Percentiles rank a stretch among this genome's conserved stretches.
These are phyloP conservation scores for Pardosa pseudoannulata DNA, from an alignment of 2,888 invertebrate genomes.

Conservation along the genomic window DNA sequence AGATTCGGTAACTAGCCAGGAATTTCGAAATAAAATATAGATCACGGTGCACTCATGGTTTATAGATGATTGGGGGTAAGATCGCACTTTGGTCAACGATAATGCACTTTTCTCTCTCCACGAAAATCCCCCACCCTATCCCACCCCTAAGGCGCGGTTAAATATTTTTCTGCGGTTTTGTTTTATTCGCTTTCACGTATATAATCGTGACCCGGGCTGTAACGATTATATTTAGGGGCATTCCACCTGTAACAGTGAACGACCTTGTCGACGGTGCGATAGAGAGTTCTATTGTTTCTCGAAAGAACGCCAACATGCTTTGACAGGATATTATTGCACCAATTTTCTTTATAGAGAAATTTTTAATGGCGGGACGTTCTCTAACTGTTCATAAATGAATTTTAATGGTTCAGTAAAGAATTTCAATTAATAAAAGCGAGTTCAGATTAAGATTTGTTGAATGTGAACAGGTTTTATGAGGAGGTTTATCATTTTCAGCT, in stretches of 20 bases:
- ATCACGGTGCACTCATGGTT: conserved; percentile 36
- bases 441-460: too few relatives aligned
- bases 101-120: conserved; percentile 14
- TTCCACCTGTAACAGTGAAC: conserved; percentile 42
- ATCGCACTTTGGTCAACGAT: conserved; percentile 13
- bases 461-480: too few relatives aligned
- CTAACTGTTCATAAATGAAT: too few relatives aligned
- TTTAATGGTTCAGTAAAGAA: too few relatives aligned
- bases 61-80: conserved; percentile 22
- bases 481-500: too few relatives aligned
- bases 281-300: conserved; percentile 14
- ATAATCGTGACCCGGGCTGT: conserved; percentile 34
- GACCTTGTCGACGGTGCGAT: conserved; percentile 28
- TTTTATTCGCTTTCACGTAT: conserved; percentile 20
- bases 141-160: conserved; percentile 33
- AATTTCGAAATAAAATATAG: conserved; percentile 48
- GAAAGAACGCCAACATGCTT: neutral
- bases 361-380: too few relatives aligned
- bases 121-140: conserved; percentile 7
- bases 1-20: conserved; percentile 20
- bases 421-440: too few relatives aligned
- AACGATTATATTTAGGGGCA: conserved; percentile 34
- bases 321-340: neutral
- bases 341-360: neutral
- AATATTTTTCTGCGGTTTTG: conserved; percentile 22